Base-by-base conservation (phyloP, 2,797 vertebrate species). In the Dermochelys coriacea region DNA sequence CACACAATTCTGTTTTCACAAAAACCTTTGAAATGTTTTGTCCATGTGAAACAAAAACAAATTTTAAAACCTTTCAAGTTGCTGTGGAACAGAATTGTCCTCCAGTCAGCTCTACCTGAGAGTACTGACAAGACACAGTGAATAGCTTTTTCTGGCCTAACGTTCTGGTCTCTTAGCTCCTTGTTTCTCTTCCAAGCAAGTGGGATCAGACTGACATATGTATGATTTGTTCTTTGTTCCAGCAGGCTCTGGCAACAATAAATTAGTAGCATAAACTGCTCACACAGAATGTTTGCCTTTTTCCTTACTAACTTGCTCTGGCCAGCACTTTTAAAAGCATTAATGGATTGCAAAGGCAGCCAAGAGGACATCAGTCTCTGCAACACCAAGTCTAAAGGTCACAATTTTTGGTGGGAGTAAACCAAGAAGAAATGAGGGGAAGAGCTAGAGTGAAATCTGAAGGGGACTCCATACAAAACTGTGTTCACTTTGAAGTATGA, bases 171-270 rank as follows among this genome's bases (percentile, higher is more conserved):
- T n/a, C 31, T 64, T 64, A 64, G 34, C 31, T 34, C 34, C 31
- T 64, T 64, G 34, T n/a, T n/a, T 64, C 61, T 64, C 34, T 64
- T 64, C 15, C 34, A 19, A 19, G 61, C 57, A 57, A 80, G 1
- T 1, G 0, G 0, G 0, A 37, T 16, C 59, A 52, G 84, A 87
- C 82, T 37, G 8, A 79, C 0, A 5, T 6, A 5, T 0, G 1
- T 55, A 79, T 37, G 49, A 0, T 0, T 12, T 61, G 14, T 12
- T 83, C 3, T 82, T 50, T 3, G 0, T 93, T 91, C 59, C 68
- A 86, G 4, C 12, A 47, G 23, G 5, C 3, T 5, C 37, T 45
- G 11, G 37, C 19, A 74, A 41, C 21, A n/a, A 16, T 64, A n/a
- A n/a, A n/a, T 15, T 25, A 64, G 61, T 31, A 64, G 12, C 31